Evolutionary conservation across 1,140 invertebrate genomes (phyloP).

Genomic region (Drosophila sulfurigaster): DNA sequence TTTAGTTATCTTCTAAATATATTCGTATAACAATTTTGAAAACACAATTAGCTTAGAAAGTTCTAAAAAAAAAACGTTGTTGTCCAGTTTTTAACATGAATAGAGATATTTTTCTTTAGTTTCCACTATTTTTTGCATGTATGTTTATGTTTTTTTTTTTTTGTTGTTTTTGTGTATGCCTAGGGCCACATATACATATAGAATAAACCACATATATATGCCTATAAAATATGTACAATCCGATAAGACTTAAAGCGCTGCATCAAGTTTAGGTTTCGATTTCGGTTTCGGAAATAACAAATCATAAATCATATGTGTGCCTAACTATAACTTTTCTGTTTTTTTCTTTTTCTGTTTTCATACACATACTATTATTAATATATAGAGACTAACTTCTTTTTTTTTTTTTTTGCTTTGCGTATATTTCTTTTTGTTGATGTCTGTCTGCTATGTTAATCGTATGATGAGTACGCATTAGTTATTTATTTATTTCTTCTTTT

Average conservation of each 20-base stretch:
- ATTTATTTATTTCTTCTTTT: constrained; percentile 4
- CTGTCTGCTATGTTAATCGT: neutral
- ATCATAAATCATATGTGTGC: neutral
- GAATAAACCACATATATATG: constrained; percentile 19
- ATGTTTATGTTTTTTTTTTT: constrained; percentile 25
- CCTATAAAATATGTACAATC: constrained; percentile 36
- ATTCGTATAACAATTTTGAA: constrained; percentile 40
- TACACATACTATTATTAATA: neutral
- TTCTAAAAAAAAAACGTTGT: constrained; percentile 36
- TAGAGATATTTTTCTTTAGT: constrained; percentile 7
- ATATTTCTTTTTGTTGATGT: constrained; percentile 9
- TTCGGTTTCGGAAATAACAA: constrained; percentile 10
- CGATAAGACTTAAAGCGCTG: constrained; percentile 8
- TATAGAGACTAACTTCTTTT: neutral
- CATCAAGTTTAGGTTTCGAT: neutral
- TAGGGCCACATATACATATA: constrained; percentile 31
- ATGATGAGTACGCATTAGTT: neutral
- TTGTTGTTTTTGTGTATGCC: constrained; percentile 13
- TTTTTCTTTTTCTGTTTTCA: constrained; percentile 1
- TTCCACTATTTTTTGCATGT: constrained; percentile 16
- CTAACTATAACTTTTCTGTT: neutral
- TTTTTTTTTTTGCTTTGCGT: constrained; percentile 14
- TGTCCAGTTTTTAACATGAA: neutral
- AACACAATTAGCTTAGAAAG: constrained; percentile 49
- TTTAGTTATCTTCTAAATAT: constrained; percentile 13